Evolutionary conservation across 2,113 vertebrate genomes (phyloP).

Genomic region (Hyla sarda): DNA sequence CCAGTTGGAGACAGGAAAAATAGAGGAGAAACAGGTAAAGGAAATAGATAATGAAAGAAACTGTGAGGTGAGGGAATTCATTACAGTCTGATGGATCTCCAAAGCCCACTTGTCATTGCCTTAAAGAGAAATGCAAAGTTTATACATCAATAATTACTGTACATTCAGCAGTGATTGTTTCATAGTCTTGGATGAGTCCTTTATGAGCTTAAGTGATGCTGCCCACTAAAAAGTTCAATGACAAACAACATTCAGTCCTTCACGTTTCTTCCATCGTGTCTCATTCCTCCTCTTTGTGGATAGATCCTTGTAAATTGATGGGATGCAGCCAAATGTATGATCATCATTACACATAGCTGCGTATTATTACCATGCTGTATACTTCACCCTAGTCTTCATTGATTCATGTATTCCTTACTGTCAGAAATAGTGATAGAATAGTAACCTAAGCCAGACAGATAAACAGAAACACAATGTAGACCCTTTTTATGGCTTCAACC

Average conservation of each 20-base stretch:
- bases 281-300: not conserved
- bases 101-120: conserved; percentile 26
- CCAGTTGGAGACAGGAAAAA: conserved; percentile 34
- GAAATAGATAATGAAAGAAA: conserved; percentile 40
- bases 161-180: not conserved
- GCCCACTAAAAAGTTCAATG: not conserved
- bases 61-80: conserved; percentile 7
- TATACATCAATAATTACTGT: conserved; percentile 2
- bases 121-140: conserved; percentile 14
- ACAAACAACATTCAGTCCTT: not conserved
- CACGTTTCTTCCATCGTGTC: not conserved
- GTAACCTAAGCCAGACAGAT: not conserved
- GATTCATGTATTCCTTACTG: not conserved
- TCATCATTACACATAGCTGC: not conserved
- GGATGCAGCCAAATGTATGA: too few relatives aligned
- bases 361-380: not conserved
- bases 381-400: not conserved
- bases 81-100: conserved; percentile 23
- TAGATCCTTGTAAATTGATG: not conserved
- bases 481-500: not conserved
- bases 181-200: not conserved
- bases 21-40: conserved; percentile 31
- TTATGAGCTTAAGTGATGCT: not conserved
- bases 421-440: not conserved
- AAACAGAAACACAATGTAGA: too few relatives aligned